A percentile compares a stretch with the other conserved stretches of the same genome.
Evolutionary conservation across 2,113 vertebrate genomes (phyloP).

Genomic region (Brienomyrus longianalis): DNA sequence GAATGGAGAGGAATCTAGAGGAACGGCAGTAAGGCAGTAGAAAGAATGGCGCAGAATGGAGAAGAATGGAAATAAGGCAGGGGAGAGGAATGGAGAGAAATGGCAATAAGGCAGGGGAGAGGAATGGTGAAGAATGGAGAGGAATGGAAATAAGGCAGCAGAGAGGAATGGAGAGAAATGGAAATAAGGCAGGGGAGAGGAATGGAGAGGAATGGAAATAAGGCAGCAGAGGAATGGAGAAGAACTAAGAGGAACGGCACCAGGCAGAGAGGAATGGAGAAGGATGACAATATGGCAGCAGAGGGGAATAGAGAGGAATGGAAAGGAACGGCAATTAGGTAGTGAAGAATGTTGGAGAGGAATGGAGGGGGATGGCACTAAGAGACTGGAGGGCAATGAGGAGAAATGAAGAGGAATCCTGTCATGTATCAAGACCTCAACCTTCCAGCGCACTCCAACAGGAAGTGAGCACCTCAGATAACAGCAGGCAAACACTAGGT

Average conservation of each 20-base stretch:
- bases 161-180: background rate
- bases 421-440: background rate
- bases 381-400: background rate
- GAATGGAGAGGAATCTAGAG: background rate
- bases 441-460: background rate
- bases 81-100: too few species aligned
- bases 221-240: background rate
- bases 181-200: background rate
- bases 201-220: background rate
- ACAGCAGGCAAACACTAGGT: background rate
- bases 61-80: too few species aligned
- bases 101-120: background rate
- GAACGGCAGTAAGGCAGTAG: background rate
- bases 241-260: background rate
- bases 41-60: too few species aligned
- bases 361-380: background rate
- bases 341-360: background rate
- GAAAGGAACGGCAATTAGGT: background rate
- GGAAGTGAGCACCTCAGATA: background rate
- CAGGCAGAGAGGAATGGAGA: background rate
- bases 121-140: background rate
- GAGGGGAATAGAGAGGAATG: background rate
- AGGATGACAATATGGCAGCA: background rate
- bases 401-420: background rate
- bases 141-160: background rate